Evolutionary conservation across 2,797 vertebrate species (phyloP), one percentile per base, ranked within the genome.

Genomic region (Sphenodon punctatus): DNA sequence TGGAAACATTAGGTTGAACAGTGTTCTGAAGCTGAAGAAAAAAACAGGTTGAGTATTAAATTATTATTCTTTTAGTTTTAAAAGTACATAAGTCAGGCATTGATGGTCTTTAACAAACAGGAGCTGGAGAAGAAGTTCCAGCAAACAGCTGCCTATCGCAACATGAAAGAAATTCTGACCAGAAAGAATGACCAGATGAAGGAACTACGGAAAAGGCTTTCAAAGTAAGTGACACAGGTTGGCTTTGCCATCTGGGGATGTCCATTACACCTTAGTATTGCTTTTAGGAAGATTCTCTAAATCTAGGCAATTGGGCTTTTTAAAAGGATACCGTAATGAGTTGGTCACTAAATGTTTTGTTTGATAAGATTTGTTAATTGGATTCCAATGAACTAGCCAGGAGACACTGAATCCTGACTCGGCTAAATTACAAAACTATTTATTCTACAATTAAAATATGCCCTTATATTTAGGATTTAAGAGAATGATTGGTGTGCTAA

Each of bases 131-230:
- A 97, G 92, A 99, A 99, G 90, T 99, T 99, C 89, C 99, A 99
- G 89, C 97, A 99, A 94, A 99, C 98, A 3, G 96, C 97, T 53
- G 98, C 98, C 2, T 99, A 98, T 85, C 97, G 98, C 81, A 99
- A 97, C 94, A 98, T 99, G 98, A 99, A 99, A 87, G 99, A 99
- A 90, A 99, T 99, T 76, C 97, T 99, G 6, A 96, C 95, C 51
- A 99, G 97, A 94, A 99, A 99, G 94, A 99, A 99, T 1, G 98
- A 99, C 34, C 98, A 97, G 92, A 98, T 99, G 87, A 99, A 97
- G 93, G 98, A 99, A 3, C 95, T 99, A 32, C 96, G 98, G 60
- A 97, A 96, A 92, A 96, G 94, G 82, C 91, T 99, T 89, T 96
- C 97, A 70, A 98, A 97, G 98, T 98, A 90, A 95, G 95, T 58